These are phyloP conservation scores for Porites australiensis DNA, from an alignment of 64 coral and sea anemone genomes.

Conservation along the genomic window DNA sequence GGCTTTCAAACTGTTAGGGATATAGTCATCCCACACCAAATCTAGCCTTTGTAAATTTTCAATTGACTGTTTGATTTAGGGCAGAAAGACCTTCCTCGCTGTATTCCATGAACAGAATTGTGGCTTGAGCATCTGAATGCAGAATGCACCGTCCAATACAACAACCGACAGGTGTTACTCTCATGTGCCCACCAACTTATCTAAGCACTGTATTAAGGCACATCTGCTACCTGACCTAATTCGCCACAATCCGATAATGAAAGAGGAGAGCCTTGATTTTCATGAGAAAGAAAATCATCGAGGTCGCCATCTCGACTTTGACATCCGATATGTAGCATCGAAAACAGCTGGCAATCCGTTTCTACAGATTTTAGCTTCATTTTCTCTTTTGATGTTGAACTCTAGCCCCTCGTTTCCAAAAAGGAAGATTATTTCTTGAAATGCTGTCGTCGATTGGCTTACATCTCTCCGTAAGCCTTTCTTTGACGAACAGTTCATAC, in stretches of 20 bases:
- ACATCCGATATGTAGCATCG: constrained; percentile 2
- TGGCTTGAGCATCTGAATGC: too few relatives aligned
- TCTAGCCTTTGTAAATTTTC: constrained; percentile 43
- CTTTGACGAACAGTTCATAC: constrained; percentile 4
- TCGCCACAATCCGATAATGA: too few relatives aligned
- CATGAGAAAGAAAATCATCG: too few relatives aligned
- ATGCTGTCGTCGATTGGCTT: constrained; percentile 31
- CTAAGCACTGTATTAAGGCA: too few relatives aligned
- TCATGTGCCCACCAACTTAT: too few relatives aligned
- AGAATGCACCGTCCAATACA: too few relatives aligned
- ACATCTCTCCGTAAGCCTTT: not conserved
- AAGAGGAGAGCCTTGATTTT: too few relatives aligned
- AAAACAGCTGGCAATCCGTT: constrained; percentile 33
- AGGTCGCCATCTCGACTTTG: too few relatives aligned
- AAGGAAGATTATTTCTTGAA: constrained; percentile 20
- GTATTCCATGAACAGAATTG: too few relatives aligned
- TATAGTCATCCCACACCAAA: constrained; percentile 70
- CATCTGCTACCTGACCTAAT: too few relatives aligned
- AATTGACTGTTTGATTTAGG: constrained; percentile 25
- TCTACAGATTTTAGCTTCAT: constrained; percentile 10
- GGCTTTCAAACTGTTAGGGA: constrained; percentile 46
- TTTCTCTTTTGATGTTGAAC: constrained; percentile 33
- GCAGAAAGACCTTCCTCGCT: constrained; percentile 34
- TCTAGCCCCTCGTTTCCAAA: not conserved
- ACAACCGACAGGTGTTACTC: too few relatives aligned